Percentiles rank a stretch among this genome's conserved stretches.
Conservation (phyloP, 2,888 invertebrate genomes). For the Hydropsyche betteni region DNA sequence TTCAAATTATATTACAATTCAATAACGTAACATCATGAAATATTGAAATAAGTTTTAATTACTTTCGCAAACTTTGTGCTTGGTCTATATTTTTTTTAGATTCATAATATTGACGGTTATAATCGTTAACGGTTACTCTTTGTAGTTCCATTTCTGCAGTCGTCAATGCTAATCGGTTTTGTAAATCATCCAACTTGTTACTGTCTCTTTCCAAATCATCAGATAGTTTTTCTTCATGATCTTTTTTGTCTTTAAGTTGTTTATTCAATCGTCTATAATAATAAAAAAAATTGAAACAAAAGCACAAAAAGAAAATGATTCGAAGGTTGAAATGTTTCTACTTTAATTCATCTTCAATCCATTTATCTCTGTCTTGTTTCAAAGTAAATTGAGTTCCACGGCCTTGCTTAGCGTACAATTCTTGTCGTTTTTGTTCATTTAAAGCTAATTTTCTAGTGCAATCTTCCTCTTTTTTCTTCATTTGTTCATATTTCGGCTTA, state of each 20-base stretch:
- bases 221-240: constrained; percentile 85
- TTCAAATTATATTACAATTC: not conserved
- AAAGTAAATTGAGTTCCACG: constrained; percentile 95
- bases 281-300: constrained; percentile 34
- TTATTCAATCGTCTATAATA: constrained; percentile 79
- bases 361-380: constrained; percentile 92
- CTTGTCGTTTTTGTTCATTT: constrained; percentile 95
- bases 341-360: constrained; percentile 96
- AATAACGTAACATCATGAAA: not conserved
- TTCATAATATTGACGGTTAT: constrained; percentile 95
- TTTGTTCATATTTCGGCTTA: constrained; percentile 92
- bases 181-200: constrained; percentile 75
- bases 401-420: constrained; percentile 98
- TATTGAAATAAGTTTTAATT: constrained; percentile 37
- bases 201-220: constrained; percentile 90
- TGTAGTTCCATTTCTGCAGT: constrained; percentile 89
- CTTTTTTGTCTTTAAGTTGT: constrained; percentile 94
- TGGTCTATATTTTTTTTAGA: constrained; percentile 94
- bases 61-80: constrained; percentile 92
- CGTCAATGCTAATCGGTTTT: constrained; percentile 72
- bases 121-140: constrained; percentile 90
- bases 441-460: constrained; percentile 87
- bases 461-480: constrained; percentile 92
- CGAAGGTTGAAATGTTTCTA: constrained; percentile 56
- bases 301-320: not conserved